Conservation (phyloP, 2,888 invertebrate species). For the Macrophya alboannulata region DNA sequence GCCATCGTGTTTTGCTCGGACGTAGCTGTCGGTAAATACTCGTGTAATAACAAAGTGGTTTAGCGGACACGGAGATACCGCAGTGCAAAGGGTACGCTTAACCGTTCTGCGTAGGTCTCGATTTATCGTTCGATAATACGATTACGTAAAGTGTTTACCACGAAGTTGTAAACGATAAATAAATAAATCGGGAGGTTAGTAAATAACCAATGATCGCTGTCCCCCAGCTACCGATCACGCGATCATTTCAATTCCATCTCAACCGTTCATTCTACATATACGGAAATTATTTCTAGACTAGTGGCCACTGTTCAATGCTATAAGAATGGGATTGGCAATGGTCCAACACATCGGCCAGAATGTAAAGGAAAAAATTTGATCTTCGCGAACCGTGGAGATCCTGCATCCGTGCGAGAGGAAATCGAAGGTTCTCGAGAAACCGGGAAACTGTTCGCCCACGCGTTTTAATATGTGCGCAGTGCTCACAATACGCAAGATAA, state of each 20-base stretch:
- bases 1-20: conserved; percentile 60
- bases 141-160: conserved; percentile 77
- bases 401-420: neutral
- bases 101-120: conserved; percentile 65
- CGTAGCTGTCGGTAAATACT: conserved; percentile 35
- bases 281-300: neutral
- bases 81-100: neutral
- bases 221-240: no score
- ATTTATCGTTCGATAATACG: conserved; percentile 77
- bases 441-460: conserved; percentile 34
- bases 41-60: conserved; percentile 48
- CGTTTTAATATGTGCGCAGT: conserved; percentile 7
- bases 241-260: neutral
- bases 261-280: neutral
- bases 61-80: neutral
- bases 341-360: neutral
- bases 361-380: neutral
- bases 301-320: neutral
- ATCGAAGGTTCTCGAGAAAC: conserved; percentile 14
- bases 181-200: neutral
- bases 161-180: conserved; percentile 58
- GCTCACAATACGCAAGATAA: conserved; percentile 20
- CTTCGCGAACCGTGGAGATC: neutral
- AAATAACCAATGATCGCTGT: neutral
- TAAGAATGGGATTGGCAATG: neutral